A percentile compares a stretch with the other conserved stretches of the same genome.
Conservation (phyloP, 2,888 invertebrate genomes). For the Gortyna flavago region DNA sequence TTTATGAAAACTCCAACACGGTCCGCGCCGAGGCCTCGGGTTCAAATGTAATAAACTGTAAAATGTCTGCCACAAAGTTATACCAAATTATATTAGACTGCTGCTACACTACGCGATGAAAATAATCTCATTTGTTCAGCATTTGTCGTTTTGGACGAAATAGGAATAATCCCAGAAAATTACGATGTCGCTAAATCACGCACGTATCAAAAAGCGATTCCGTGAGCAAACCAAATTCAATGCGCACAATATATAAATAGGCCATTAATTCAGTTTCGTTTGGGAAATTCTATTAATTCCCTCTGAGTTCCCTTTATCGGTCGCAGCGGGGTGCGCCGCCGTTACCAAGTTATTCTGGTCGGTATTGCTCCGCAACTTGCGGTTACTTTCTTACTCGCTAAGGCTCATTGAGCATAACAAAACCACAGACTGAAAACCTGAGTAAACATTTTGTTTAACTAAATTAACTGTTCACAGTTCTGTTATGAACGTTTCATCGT, state of each 20-base stretch:
- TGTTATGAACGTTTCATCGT: constrained; percentile 10
- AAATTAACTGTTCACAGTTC: constrained; percentile 23
- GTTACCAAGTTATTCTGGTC: constrained; percentile 59
- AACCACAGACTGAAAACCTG: constrained; percentile 36
- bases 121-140: constrained; percentile 65
- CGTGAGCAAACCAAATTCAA: constrained; percentile 64
- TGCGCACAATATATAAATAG: constrained; percentile 76
- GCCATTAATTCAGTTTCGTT: constrained; percentile 73
- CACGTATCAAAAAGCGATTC: constrained; percentile 62
- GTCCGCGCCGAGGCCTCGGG: constrained; percentile 70
- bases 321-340: constrained; percentile 55
- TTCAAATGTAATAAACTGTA: constrained; percentile 82
- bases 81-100: constrained; percentile 75
- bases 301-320: constrained; percentile 64
- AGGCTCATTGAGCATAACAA: constrained; percentile 46
- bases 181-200: constrained; percentile 58
- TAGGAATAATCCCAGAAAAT: constrained; percentile 43
- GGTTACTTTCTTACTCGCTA: constrained; percentile 51
- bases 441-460: constrained; percentile 35
- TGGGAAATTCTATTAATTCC: constrained; percentile 75
- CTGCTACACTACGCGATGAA: constrained; percentile 66
- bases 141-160: constrained; percentile 43
- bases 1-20: constrained; percentile 81
- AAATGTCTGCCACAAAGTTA: constrained; percentile 77
- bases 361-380: constrained; percentile 59